phyloP scores from a whole-genome alignment of 2,797 vertebrate genomes.

The Novumbra hubbsi region DNA sequence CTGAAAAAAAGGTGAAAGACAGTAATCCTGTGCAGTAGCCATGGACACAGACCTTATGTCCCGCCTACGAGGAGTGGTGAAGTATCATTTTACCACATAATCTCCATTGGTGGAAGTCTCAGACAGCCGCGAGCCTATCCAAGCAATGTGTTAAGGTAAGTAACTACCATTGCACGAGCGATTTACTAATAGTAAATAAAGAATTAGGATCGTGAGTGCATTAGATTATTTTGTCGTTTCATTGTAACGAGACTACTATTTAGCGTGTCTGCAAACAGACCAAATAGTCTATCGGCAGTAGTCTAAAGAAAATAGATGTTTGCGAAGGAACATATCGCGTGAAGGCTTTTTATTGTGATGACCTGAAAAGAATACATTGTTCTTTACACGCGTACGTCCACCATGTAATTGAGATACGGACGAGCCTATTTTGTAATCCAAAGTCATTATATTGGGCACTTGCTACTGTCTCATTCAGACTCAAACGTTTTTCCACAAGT shows the following conservation, averaged over 20 bases:
- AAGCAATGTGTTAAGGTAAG: constrained; percentile 39
- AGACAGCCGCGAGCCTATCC: constrained; percentile 56
- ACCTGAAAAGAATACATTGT: neutral
- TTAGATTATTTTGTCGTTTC: neutral
- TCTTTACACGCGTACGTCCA: neutral
- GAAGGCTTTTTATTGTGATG: neutral
- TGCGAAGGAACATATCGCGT: neutral
- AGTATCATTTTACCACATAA: constrained; percentile 48
- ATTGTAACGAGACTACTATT: neutral
- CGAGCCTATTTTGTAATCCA: too few species aligned
- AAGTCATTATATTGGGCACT: too few species aligned
- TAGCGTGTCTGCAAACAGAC: neutral
- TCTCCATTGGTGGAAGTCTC: constrained; percentile 25
- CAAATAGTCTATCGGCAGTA: neutral
- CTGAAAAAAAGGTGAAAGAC: neutral
- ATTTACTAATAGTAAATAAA: neutral
- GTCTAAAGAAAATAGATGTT: constrained; percentile 7
- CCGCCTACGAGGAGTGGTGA: constrained; percentile 73
- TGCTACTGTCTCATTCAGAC: neutral
- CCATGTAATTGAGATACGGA: too few species aligned
- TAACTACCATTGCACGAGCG: constrained; percentile 8
- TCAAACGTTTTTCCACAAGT: neutral
- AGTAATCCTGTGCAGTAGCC: constrained; percentile 30
- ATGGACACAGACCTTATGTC: constrained; percentile 53
- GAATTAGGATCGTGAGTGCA: neutral